Conservation (phyloP, 2,888 invertebrate species). For the Hypomecis atomaria region DNA sequence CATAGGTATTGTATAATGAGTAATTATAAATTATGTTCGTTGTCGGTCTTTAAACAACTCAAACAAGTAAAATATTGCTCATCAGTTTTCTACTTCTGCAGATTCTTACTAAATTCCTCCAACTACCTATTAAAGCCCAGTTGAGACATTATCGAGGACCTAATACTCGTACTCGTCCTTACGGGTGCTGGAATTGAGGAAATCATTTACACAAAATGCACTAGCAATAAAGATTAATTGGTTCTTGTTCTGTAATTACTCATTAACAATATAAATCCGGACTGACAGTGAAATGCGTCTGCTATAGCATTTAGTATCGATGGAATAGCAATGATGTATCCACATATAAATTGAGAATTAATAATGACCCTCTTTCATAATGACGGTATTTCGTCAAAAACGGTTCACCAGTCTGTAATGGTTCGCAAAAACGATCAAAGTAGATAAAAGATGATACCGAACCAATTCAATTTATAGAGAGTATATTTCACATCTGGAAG, state of each 20-base stretch:
- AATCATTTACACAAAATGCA: conserved; percentile 41
- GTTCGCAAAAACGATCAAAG: not conserved
- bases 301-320: conserved; percentile 16
- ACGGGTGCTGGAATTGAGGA: conserved; percentile 35
- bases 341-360: conserved; percentile 18
- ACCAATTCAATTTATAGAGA: not conserved
- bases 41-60: too few relatives aligned
- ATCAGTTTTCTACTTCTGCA: not conserved
- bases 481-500: not conserved
- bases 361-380: conserved; percentile 7
- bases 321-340: not conserved
- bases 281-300: conserved; percentile 32
- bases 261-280: conserved; percentile 36
- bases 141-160: not conserved
- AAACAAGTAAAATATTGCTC: too few relatives aligned
- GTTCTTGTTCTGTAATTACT: conserved; percentile 41
- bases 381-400: not conserved
- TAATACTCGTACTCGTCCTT: conserved; percentile 32
- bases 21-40: too few relatives aligned
- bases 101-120: not conserved
- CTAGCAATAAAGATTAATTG: conserved; percentile 38
- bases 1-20: too few relatives aligned
- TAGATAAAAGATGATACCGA: not conserved
- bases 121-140: not conserved
- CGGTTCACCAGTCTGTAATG: not conserved